Conservation (phyloP, 2,113 vertebrate genomes). For the Bos javanicus region DNA sequence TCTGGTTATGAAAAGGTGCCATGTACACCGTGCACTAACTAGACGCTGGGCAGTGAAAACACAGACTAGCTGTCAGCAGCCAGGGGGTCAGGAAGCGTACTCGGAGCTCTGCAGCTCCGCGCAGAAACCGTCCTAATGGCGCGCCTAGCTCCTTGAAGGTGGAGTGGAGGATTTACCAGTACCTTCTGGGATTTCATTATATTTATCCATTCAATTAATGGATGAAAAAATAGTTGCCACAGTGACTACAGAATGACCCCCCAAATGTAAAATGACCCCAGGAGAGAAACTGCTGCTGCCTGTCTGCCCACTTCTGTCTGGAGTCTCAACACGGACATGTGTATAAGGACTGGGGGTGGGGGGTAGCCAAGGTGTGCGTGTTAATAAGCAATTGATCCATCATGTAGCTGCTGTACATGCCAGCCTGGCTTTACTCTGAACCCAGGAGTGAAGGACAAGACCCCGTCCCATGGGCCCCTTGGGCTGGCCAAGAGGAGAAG, state of each 20-base stretch:
- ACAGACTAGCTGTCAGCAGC: no score
- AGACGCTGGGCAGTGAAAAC: background rate
- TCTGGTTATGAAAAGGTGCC: background rate
- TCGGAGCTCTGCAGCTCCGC: no score
- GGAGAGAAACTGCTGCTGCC: background rate
- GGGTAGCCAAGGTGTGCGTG: background rate
- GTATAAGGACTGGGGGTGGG: background rate
- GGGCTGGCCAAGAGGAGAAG: background rate
- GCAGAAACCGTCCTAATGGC: background rate
- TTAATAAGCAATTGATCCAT: background rate
- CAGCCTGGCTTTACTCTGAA: background rate
- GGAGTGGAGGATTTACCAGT: background rate
- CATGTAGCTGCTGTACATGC: no score
- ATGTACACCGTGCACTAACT: background rate
- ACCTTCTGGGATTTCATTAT: background rate
- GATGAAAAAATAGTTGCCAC: background rate
- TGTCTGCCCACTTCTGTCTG: background rate
- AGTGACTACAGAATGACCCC: background rate
- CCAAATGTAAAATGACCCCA: background rate
- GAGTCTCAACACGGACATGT: fast-evolving
- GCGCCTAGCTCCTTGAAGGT: background rate
- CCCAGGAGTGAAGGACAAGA: fast-evolving
- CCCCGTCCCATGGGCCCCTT: background rate
- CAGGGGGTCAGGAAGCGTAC: background rate
- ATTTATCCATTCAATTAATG: background rate